Percentiles rank a stretch among this genome's conserved stretches.
phyloP scores from a whole-genome alignment of 1,140 invertebrate genomes.

The Drosophila saltans region DNA sequence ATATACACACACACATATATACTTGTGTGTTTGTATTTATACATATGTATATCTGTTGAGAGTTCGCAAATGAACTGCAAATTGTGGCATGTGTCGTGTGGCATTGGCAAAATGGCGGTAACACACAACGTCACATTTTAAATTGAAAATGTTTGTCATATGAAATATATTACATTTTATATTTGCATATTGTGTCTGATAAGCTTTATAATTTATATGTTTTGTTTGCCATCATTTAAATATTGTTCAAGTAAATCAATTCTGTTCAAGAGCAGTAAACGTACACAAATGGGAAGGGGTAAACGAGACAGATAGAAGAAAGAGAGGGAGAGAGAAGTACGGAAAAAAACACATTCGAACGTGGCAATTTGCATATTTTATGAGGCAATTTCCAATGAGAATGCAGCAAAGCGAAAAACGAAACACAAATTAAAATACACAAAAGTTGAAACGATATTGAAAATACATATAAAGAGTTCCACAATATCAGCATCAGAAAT shows the following conservation, averaged over 20 bases:
- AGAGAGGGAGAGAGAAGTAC: not conserved
- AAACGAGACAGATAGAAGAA: not conserved
- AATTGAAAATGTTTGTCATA: constrained; percentile 74
- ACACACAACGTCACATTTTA: constrained; percentile 64
- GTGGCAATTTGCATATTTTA: constrained; percentile 71
- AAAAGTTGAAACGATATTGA: constrained; percentile 69
- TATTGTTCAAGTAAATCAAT: constrained; percentile 39
- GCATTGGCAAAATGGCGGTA: constrained; percentile 24
- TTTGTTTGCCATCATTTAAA: constrained; percentile 1
- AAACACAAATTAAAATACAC: constrained; percentile 65
- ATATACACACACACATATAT: not conserved
- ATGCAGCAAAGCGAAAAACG: constrained; percentile 60
- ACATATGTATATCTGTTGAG: constrained; percentile 4
- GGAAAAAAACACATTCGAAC: constrained; percentile 25
- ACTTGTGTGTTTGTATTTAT: not conserved
- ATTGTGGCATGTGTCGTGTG: constrained; percentile 38
- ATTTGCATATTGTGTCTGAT: constrained; percentile 40
- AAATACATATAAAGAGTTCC: constrained; percentile 46
- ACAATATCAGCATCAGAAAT: constrained; percentile 39
- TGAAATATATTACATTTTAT: constrained; percentile 43
- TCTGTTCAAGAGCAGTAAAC: constrained; percentile 3
- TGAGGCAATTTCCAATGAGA: constrained; percentile 69
- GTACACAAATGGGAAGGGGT: not conserved
- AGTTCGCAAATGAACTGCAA: constrained; percentile 56
- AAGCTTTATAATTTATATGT: constrained; percentile 50